Evolutionary conservation across 2,797 vertebrate species (phyloP).

Genomic region (Channallabes apus): DNA sequence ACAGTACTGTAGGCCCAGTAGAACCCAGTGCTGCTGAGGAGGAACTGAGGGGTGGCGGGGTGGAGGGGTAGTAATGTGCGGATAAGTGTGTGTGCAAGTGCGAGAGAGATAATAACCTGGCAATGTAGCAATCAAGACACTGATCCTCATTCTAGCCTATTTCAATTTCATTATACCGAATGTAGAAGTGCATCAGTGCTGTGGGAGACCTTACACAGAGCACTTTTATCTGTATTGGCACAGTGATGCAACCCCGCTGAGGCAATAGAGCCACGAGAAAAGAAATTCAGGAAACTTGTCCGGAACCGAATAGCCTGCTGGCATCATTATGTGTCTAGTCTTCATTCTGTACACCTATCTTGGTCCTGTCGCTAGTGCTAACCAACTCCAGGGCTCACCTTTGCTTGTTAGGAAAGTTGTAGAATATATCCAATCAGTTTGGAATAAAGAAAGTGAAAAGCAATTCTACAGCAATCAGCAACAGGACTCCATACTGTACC

Average conservation of each 20-base stretch:
- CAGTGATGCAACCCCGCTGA: conserved; percentile 48
- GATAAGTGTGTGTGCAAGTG: conserved; percentile 26
- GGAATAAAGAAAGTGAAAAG: neutral
- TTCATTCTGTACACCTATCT: conserved; percentile 26
- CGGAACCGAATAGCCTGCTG: conserved; percentile 30
- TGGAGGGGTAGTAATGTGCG: neutral
- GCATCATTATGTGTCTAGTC: conserved; percentile 21
- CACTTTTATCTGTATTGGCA: conserved; percentile 33
- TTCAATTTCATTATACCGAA: conserved; percentile 29
- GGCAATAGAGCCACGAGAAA: conserved; percentile 31
- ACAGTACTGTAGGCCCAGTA: conserved; percentile 1
- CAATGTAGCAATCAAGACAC: conserved; percentile 27
- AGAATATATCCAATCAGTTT: neutral
- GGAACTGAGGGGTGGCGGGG: neutral
- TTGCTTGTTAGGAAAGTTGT: neutral
- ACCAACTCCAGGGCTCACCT: conserved; percentile 12
- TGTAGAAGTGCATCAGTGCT: conserved; percentile 25
- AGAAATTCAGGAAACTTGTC: conserved; percentile 37
- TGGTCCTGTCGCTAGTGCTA: conserved; percentile 1
- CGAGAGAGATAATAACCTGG: conserved; percentile 22
- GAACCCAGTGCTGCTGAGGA: conserved; percentile 11
- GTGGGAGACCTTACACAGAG: conserved; percentile 23
- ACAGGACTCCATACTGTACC: neutral
- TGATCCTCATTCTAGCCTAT: conserved; percentile 35
- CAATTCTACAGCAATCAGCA: neutral